Evolutionary conservation across 2,888 invertebrate species (phyloP), one percentile per base, ranked within the genome.

Genomic region (Athalia cordata): DNA sequence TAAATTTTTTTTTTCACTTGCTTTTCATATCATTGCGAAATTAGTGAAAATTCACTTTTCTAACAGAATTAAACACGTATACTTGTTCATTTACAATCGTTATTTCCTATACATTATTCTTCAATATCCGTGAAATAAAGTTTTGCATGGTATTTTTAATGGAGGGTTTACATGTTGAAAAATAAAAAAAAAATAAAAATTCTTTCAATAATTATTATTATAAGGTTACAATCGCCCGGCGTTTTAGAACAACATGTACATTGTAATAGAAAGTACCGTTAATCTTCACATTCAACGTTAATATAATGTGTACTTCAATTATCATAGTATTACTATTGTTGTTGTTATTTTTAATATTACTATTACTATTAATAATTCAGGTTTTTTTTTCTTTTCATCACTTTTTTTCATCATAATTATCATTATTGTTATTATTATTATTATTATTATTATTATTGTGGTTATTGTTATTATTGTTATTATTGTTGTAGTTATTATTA

Each of bases 1-100:
- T 4, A 5, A 13, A 6, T 7, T 13, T 50, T 55, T 1, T 9
- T 49, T 52, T 70, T 13, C 45, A 70, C 29, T 45, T 55, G n/a
- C 29, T 29, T 68, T 13, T 79, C 61, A 75, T 80, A 80, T 50
- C 59, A 52, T 78, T 79, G 76, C 77, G 68, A 75, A 50, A 72
- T 78, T 49, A 15, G 77, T 68, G 65, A 50, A 6, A 72, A 13
- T 70, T 65, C 29, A 29, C 77, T 57, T 78, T 62, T 13, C 76
- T 45, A 68, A 78, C 55, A 65, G 50, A 64, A 64, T 77, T 29
- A 29, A 29, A 29, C 29, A 29, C 29, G 29, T 29, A 29, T 29
- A 29, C 64, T 50, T 43, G 62, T 43, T 55, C 50, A 47, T 45
- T 29, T 52, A 61, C 61, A 29, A 29, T 76, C 43, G 70, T 59